Percentiles rank a stretch among this genome's conserved stretches.
phyloP scores from a whole-genome alignment of 2,113 vertebrate genomes.

The Channa maculata region DNA sequence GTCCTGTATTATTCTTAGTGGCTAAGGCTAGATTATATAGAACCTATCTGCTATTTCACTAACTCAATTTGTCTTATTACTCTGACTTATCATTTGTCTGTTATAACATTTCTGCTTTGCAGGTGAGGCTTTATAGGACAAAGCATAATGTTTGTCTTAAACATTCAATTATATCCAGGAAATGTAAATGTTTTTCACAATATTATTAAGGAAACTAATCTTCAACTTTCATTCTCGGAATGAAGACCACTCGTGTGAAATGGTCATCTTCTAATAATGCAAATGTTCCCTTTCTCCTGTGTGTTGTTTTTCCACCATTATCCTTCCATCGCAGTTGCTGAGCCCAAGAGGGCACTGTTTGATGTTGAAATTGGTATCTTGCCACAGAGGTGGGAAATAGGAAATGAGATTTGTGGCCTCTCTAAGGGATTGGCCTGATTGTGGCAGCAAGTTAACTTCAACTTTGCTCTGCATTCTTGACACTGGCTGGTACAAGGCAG shows the following conservation, averaged over 20 bases:
- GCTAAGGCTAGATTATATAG: conserved; percentile 22
- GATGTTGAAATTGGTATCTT: conserved; percentile 70
- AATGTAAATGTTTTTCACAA: no score
- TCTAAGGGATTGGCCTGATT: conserved; percentile 50
- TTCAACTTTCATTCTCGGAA: background rate
- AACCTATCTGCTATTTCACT: conserved; percentile 8
- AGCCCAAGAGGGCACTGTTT: conserved; percentile 62
- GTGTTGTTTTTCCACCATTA: conserved; percentile 59
- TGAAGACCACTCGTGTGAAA: conserved; percentile 17
- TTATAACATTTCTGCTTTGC: background rate
- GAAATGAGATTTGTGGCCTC: conserved; percentile 72
- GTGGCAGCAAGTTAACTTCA: conserved; percentile 50
- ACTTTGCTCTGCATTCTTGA: conserved; percentile 58
- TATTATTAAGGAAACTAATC: no score
- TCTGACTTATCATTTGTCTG: background rate
- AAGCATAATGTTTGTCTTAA: background rate
- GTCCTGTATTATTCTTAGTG: background rate
- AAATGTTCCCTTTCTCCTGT: conserved; percentile 22
- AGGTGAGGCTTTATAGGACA: background rate
- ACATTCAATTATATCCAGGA: background rate
- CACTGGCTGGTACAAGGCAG: conserved; percentile 30
- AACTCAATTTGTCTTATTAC: background rate
- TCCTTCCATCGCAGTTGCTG: conserved; percentile 47
- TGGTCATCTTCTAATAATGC: conserved; percentile 28
- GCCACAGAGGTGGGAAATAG: conserved; percentile 61